These are phyloP conservation scores for Agrilus mali DNA, from an alignment of 2,888 invertebrate genomes.

Conservation along the genomic window DNA sequence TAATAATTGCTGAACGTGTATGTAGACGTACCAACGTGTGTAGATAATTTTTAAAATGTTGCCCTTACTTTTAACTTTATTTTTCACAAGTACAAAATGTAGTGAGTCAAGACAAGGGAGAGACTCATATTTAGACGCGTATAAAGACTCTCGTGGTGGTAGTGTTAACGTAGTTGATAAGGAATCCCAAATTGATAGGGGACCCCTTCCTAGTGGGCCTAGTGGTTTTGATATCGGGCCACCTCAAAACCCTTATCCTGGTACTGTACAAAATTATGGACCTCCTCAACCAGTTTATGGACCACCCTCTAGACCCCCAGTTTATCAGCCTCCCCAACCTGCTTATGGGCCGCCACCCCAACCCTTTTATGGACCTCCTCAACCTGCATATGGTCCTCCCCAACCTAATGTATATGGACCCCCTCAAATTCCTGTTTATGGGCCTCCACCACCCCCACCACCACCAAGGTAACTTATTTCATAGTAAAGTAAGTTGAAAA, in stretches of 20 bases:
- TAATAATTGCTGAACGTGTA: no score
- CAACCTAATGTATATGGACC: conserved; percentile 27
- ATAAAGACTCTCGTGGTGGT: conserved; percentile 44
- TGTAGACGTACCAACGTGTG: no score
- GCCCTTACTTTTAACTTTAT: conserved; percentile 1
- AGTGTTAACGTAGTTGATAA: conserved; percentile 35
- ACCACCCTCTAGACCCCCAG: conserved; percentile 11
- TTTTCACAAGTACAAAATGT: conserved; percentile 21
- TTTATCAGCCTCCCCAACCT: conserved; percentile 17
- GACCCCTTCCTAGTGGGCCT: conserved; percentile 29
- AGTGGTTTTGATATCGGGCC: conserved; percentile 22
- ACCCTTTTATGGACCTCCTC: conserved; percentile 22
- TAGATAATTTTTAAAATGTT: conserved; percentile 19
- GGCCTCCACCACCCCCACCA: conserved; percentile 27
- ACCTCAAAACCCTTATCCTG: conserved; percentile 21
- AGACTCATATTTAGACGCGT: conserved; percentile 54
- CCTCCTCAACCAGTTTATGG: conserved; percentile 26
- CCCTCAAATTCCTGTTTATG: conserved; percentile 28
- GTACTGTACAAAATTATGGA: conserved; percentile 28
- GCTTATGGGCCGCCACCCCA: conserved; percentile 26
- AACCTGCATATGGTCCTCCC: conserved; percentile 21
- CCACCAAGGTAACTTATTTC: background rate
- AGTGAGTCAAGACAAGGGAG: conserved; percentile 3
- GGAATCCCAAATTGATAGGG: conserved; percentile 34
- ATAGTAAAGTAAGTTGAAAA: no score